phyloP scores from a whole-genome alignment of 2,113 vertebrate genomes.

The Scatophagus argus region DNA sequence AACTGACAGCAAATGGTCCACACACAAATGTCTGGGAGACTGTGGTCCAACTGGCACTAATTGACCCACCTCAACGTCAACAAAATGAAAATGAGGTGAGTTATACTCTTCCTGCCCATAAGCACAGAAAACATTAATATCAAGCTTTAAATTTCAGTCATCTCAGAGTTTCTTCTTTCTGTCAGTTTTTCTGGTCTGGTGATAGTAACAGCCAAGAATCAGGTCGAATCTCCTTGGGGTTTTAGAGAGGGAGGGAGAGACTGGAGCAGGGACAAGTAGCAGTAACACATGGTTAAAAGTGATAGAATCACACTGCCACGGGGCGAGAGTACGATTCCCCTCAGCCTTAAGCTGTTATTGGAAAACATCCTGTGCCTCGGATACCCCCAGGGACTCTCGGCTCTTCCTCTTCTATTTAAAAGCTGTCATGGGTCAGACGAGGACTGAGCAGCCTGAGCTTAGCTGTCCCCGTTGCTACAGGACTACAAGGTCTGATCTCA shows the following conservation, averaged over 20 bases:
- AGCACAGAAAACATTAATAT: slow-evolving; percentile 44
- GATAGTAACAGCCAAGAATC: slow-evolving; percentile 65
- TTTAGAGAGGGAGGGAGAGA: slow-evolving; percentile 40
- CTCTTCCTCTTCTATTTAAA: slow-evolving; percentile 66
- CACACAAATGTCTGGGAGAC: slow-evolving; percentile 86
- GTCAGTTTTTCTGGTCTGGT: slow-evolving; percentile 56
- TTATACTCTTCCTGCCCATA: slow-evolving; percentile 6
- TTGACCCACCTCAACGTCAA: slow-evolving; percentile 70
- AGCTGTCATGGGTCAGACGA: slow-evolving; percentile 60
- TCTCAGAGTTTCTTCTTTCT: slow-evolving; percentile 36
- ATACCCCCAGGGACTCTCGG: slow-evolving; percentile 56
- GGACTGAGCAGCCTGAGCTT: slow-evolving; percentile 41
- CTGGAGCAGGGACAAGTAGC: slow-evolving; percentile 41
- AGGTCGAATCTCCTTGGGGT: slow-evolving; percentile 77
- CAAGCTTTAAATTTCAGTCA: slow-evolving; percentile 60
- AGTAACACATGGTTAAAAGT: slow-evolving; percentile 67
- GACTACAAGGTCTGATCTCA: slow-evolving; percentile 11
- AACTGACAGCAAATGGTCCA: slow-evolving; percentile 85
- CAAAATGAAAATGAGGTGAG: slow-evolving; percentile 86
- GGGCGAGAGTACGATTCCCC: slow-evolving; percentile 65
- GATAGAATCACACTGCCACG: slow-evolving; percentile 75
- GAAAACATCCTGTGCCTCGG: slow-evolving; percentile 73
- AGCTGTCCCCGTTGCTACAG: slow-evolving; percentile 14
- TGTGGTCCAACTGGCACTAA: slow-evolving; percentile 86
- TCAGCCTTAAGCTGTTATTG: slow-evolving; percentile 74